Conservation (phyloP, 2,888 invertebrate genomes). For the Candidula unifasciata region DNA sequence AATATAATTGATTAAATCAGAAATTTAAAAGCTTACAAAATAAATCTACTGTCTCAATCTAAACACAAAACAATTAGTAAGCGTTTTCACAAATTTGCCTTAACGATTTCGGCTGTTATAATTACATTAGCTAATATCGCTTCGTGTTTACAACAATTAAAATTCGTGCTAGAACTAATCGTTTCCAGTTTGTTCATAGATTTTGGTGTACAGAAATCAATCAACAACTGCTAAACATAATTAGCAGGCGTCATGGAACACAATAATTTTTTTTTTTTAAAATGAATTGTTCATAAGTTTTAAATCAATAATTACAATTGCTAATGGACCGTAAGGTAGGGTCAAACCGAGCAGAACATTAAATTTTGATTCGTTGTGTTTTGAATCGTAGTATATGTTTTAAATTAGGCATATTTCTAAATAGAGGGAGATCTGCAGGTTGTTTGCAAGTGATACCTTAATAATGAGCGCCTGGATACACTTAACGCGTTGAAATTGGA, state of each 20-base stretch:
- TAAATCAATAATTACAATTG: not conserved
- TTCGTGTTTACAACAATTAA: too few species aligned
- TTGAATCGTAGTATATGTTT: not conserved
- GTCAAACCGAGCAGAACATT: constrained; percentile 18
- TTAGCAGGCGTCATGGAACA: constrained; percentile 7
- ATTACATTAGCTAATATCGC: too few species aligned
- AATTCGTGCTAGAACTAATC: too few species aligned
- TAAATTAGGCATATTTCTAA: not conserved
- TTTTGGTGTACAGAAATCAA: not conserved
- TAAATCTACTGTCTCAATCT: too few species aligned
- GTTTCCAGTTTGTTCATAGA: too few species aligned
- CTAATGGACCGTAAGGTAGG: constrained; percentile 7
- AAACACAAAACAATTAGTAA: too few species aligned
- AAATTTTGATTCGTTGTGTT: not conserved
- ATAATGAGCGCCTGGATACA: not conserved
- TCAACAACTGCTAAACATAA: constrained; percentile 9
- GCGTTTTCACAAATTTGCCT: too few species aligned
- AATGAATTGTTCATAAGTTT: not conserved
- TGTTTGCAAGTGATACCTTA: not conserved
- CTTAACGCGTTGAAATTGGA: too few species aligned
- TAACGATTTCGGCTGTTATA: too few species aligned
- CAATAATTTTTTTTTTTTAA: not conserved
- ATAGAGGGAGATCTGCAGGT: not conserved
- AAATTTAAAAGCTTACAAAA: too few species aligned
- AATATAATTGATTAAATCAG: too few species aligned